Evolutionary conservation across 2,797 vertebrate species (phyloP).

Genomic region (Fistularia commersonii): DNA sequence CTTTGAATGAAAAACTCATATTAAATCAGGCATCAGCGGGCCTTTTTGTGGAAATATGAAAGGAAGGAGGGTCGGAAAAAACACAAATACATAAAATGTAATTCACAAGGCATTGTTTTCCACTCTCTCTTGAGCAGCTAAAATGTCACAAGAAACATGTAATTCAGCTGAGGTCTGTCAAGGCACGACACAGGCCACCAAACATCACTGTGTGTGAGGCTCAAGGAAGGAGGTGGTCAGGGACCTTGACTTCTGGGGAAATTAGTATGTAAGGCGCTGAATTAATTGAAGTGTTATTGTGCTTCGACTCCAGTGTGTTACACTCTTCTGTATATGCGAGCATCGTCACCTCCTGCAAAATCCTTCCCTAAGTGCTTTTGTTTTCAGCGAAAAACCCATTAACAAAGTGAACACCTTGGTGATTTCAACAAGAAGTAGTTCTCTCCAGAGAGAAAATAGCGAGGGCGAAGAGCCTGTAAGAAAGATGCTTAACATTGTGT

Average conservation of each 20-base stretch:
- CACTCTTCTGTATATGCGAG: constrained; percentile 13
- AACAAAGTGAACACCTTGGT: constrained; percentile 59
- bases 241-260: constrained; percentile 60
- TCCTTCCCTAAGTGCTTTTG: constrained; percentile 53
- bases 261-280: constrained; percentile 53
- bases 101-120: constrained; percentile 58
- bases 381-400: constrained; percentile 69
- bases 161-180: constrained; percentile 40
- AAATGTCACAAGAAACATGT: constrained; percentile 60
- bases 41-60: constrained; percentile 26
- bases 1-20: constrained; percentile 36
- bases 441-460: constrained; percentile 24
- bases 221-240: constrained; percentile 28
- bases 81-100: constrained; percentile 51
- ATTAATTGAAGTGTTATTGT: constrained; percentile 77
- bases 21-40: constrained; percentile 7
- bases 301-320: constrained; percentile 56
- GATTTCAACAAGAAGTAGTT: constrained; percentile 48
- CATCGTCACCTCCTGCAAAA: constrained; percentile 20
- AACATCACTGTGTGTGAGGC: constrained; percentile 11
- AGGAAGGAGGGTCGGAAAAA: constrained; percentile 21
- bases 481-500: background rate
- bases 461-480: constrained; percentile 9
- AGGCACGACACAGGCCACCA: constrained; percentile 18
- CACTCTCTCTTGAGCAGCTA: constrained; percentile 20